A percentile compares a stretch with the other conserved stretches of the same genome.
These are phyloP conservation scores for Octopus bimaculoides DNA, from an alignment of 1,140 invertebrate genomes.

Conservation along the genomic window DNA sequence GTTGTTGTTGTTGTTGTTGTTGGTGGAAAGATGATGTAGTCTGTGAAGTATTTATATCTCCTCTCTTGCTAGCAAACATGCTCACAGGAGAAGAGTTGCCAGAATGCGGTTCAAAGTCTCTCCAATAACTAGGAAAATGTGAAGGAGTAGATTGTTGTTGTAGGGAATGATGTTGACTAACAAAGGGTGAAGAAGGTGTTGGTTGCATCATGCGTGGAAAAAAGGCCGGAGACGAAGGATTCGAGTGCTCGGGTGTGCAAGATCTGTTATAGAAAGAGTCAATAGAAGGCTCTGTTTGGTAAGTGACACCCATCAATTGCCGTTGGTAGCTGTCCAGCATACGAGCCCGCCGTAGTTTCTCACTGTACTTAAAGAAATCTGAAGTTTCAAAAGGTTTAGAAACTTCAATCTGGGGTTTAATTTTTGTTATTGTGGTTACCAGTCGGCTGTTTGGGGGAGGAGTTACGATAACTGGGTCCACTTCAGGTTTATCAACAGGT, in stretches of 20 bases:
- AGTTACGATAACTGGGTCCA: neutral
- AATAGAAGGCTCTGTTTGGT: constrained; percentile 14
- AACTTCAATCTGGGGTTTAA: constrained; percentile 74
- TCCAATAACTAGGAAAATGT: constrained; percentile 6
- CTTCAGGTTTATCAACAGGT: neutral
- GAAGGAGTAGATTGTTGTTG: neutral
- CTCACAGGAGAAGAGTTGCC: neutral
- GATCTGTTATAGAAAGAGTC: constrained; percentile 15
- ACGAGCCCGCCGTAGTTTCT: constrained; percentile 75
- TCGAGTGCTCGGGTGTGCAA: neutral
- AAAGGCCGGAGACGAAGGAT: constrained; percentile 8
- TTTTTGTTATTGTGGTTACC: constrained; percentile 39
- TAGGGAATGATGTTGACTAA: neutral
- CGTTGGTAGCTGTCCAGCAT: constrained; percentile 43
- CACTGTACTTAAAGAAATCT: constrained; percentile 96
- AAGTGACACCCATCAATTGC: constrained; percentile 31
- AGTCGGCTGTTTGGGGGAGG: constrained; percentile 28
- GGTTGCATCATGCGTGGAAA: neutral
- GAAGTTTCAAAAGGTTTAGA: constrained; percentile 96
- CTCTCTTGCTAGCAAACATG: neutral
- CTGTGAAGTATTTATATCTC: neutral
- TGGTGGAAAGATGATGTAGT: constrained; percentile 13
- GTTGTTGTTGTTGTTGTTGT: constrained; percentile 18
- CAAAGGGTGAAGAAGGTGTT: neutral
- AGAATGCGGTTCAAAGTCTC: neutral